Evolutionary conservation across 2,797 vertebrate species (phyloP), one percentile per base, ranked within the genome.

Genomic region (Sternarchorhynchus goeldii): DNA sequence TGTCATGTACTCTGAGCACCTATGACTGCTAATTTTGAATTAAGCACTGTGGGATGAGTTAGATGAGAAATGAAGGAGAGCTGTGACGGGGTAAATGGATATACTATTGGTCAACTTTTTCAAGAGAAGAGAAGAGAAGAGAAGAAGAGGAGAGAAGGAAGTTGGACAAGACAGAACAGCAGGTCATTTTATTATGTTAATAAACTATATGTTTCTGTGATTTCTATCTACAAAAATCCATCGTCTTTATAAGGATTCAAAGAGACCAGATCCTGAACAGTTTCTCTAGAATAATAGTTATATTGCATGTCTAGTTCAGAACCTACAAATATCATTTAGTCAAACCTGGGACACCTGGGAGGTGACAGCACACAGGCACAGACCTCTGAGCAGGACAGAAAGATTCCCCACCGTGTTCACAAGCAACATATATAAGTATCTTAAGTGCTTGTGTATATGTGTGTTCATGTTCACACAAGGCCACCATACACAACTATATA

Each of bases 401-500:
- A 50, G 45, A 50, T 50, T 12, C 45, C 45, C 45, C 45, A 14
- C 45, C 1, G 34, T 36, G 34, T 36, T 36, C 34, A 36, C 45
- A 50, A 50, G 10, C 14, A 50, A 50, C 8, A 50, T 50, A 1
- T 14, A 14, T 50, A 50, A 50, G 45, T 50, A 14, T 10, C 45
- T 12, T 14, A 50, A 50, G 12, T 50, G 45, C 10, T 36, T 50
- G 45, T 50, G 45, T 50, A 2, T 50, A 58, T 18, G 21, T 74
- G 60, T 32, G 4, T 21, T 65, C 36, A 57, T 6, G 45, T 3
- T 29, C 55, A 18, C 64, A 69, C 65, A 39, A 64, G 55, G 36
- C 14, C 45, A 62, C 50, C 16, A 76, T 5, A 55, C 5, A 69
- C 82, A 81, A 82, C 86, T 78, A 82, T 78, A 82, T 34, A 77